Conservation (phyloP, 2,888 invertebrate genomes). For the Nomada ruficornis region DNA sequence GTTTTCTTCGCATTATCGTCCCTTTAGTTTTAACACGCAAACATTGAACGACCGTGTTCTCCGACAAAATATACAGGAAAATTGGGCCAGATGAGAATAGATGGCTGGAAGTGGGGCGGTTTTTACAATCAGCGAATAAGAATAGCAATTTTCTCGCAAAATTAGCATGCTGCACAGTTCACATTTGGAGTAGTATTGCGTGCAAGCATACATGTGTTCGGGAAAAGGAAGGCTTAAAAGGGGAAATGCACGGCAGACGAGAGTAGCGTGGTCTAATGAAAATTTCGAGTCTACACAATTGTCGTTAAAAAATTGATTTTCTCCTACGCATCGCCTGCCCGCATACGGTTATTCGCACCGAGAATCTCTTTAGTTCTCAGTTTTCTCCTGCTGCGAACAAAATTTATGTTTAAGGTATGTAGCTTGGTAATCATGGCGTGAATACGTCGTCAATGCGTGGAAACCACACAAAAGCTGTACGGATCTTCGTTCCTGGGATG, state of each 20-base stretch:
- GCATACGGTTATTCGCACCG: background rate
- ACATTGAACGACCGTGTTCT: background rate
- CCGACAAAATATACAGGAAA: constrained; percentile 7
- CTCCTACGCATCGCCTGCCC: background rate
- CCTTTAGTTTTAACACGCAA: background rate
- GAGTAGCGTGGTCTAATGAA: constrained; percentile 28
- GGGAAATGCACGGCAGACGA: background rate
- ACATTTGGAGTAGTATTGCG: background rate
- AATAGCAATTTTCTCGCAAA: constrained; percentile 37
- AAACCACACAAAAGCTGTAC: constrained; percentile 75
- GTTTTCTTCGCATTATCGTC: constrained; percentile 2
- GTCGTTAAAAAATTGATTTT: constrained; percentile 21
- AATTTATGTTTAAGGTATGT: no score
- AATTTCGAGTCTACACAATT: constrained; percentile 4
- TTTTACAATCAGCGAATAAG: constrained; percentile 2
- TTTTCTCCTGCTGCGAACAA: no score
- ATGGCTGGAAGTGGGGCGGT: background rate
- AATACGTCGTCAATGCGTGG: constrained; percentile 71
- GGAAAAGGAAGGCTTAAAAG: constrained; percentile 15
- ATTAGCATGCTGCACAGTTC: constrained; percentile 27
- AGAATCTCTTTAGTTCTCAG: background rate
- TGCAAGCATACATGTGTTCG: background rate
- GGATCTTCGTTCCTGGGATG: constrained; percentile 53
- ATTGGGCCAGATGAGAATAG: background rate
- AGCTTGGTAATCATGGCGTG: constrained; percentile 41